Percentiles rank a stretch among this genome's conserved stretches.
phyloP scores from a whole-genome alignment of 2,797 vertebrate genomes.

The Sylvia borin region DNA sequence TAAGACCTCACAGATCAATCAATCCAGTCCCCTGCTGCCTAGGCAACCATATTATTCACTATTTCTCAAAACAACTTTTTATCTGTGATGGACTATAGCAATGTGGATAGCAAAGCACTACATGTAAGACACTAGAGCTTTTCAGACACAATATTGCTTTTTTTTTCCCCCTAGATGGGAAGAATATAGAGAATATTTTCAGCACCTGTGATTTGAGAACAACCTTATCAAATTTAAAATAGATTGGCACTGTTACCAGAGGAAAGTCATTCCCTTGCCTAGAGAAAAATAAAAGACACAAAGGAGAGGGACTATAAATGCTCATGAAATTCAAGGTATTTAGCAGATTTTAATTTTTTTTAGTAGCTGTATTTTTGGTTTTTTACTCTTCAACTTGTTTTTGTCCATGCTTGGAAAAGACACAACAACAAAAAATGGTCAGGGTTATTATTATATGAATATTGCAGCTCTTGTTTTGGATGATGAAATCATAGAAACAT shows the following conservation, averaged over 20 bases:
- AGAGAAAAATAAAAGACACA: neutral
- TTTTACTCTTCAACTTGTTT: neutral
- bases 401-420: neutral
- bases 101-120: neutral
- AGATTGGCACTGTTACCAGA: neutral
- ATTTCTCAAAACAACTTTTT: constrained; percentile 14
- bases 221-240: neutral
- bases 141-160: neutral
- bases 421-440: neutral
- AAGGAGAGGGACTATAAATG: neutral
- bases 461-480: neutral
- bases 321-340: neutral
- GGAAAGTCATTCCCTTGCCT: neutral
- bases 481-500: neutral
- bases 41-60: neutral
- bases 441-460: neutral
- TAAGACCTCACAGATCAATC: neutral
- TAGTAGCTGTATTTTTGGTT: neutral
- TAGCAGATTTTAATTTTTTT: neutral
- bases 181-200: neutral
- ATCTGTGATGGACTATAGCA: neutral
- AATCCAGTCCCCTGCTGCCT: neutral
- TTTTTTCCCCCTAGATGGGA: neutral
- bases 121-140: neutral
- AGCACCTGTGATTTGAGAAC: neutral